phyloP scores from a whole-genome alignment of 2,797 vertebrate genomes.

The Tapera naevia region DNA sequence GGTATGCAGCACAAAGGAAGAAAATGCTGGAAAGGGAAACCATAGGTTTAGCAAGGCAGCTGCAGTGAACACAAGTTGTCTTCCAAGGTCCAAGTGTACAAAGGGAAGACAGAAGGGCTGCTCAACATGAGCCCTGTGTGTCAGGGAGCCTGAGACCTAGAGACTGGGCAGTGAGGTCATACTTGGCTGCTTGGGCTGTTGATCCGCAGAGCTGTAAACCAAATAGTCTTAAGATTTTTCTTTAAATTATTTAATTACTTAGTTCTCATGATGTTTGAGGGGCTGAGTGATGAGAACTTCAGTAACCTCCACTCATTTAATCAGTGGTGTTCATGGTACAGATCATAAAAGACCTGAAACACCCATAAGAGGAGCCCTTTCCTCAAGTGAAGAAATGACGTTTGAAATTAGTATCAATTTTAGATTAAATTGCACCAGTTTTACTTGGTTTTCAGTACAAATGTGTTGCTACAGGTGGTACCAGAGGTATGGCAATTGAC shows the following conservation, averaged over 20 bases:
- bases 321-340: rapidly evolving
- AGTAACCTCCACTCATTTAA: rapidly evolving
- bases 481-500: neutral
- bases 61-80: too few relatives aligned
- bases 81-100: neutral
- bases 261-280: rapidly evolving
- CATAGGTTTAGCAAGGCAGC: neutral
- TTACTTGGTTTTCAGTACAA: neutral
- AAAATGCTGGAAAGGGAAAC: neutral
- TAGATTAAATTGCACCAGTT: neutral
- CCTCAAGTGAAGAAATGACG: neutral
- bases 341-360: too few relatives aligned
- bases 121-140: rapidly evolving
- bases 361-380: neutral
- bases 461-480: neutral
- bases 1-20: neutral
- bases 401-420: neutral
- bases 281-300: neutral
- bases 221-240: rapidly evolving
- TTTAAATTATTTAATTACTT: neutral
- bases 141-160: neutral
- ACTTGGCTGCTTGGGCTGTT: neutral
- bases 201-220: neutral
- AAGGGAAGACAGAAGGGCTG: neutral
- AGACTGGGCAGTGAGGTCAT: neutral